Percentiles rank a stretch among this genome's conserved stretches.
phyloP scores from a whole-genome alignment of 2,888 invertebrate species.

The Drosophila ustulata region DNA sequence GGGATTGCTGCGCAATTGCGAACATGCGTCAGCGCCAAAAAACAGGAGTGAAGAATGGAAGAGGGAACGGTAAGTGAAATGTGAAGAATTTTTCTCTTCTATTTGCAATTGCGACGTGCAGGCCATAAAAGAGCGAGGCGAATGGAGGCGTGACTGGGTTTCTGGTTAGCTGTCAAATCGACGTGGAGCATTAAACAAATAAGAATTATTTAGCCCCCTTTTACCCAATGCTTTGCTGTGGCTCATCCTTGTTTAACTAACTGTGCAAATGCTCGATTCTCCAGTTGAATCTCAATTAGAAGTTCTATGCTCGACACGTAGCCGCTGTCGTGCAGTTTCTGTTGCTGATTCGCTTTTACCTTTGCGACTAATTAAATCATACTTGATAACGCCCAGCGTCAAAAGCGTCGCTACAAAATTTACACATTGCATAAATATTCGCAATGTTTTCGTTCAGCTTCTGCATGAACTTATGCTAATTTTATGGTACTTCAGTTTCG shows the following conservation, averaged over 20 bases:
- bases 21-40: slow-evolving; percentile 23
- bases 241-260: slow-evolving; percentile 65
- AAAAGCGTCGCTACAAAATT: slow-evolving; percentile 1
- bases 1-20: slow-evolving; percentile 40
- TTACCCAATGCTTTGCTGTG: neutral
- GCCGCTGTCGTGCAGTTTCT: slow-evolving; percentile 16
- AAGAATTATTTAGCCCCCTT: slow-evolving; percentile 46
- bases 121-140: slow-evolving; percentile 32
- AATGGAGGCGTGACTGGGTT: slow-evolving; percentile 56
- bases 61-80: slow-evolving; percentile 16
- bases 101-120: slow-evolving; percentile 66
- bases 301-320: slow-evolving; percentile 48
- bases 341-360: neutral
- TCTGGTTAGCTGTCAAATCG: slow-evolving; percentile 47
- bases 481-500: slow-evolving; percentile 4
- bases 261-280: slow-evolving; percentile 62
- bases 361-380: slow-evolving; percentile 49
- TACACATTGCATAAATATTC: slow-evolving; percentile 23
- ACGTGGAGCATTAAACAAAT: slow-evolving; percentile 62
- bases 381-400: neutral
- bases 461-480: slow-evolving; percentile 37
- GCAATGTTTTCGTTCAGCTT: neutral
- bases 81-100: slow-evolving; percentile 55
- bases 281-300: slow-evolving; percentile 68
- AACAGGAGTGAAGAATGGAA: neutral